Percentiles rank a stretch among this genome's conserved stretches.
These are phyloP conservation scores for Drosophila orosa DNA, from an alignment of 1,140 invertebrate species.

Conservation along the genomic window DNA sequence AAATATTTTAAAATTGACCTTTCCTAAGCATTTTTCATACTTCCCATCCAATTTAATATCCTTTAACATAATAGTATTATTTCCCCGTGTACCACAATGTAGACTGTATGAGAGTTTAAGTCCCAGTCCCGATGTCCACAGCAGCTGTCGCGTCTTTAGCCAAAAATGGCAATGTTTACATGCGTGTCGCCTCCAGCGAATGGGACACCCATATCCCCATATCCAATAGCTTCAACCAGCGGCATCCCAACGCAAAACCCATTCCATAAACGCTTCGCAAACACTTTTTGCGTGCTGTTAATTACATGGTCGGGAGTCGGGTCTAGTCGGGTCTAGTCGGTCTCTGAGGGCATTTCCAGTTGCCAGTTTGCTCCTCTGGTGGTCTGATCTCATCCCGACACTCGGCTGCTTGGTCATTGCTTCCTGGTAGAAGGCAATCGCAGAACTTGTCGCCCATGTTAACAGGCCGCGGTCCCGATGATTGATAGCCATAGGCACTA, in stretches of 20 bases:
- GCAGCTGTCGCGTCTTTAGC: conserved; percentile 79
- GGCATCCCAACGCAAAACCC: conserved; percentile 29
- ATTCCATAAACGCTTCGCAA: conserved; percentile 74
- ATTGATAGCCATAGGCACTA: conserved; percentile 73
- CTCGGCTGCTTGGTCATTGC: conserved; percentile 74
- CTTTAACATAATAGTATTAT: not conserved
- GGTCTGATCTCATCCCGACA: conserved; percentile 49
- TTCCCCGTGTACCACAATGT: conserved; percentile 4
- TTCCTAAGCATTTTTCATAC: no score
- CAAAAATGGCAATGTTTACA: conserved; percentile 83
- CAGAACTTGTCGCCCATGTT: conserved; percentile 75
- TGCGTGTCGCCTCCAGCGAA: conserved; percentile 70
- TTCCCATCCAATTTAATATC: not conserved
- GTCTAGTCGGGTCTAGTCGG: conserved; percentile 58
- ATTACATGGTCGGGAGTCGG: conserved; percentile 68
- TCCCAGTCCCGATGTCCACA: conserved; percentile 26
- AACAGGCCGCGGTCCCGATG: conserved; percentile 61
- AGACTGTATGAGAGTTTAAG: not conserved
- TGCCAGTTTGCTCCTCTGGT: conserved; percentile 61
- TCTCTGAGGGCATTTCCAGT: conserved; percentile 69
- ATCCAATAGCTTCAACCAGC: conserved; percentile 26
- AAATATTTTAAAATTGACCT: no score
- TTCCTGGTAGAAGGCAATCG: conserved; percentile 71
- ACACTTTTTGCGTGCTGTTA: conserved; percentile 82
- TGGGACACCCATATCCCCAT: conserved; percentile 49